Evolutionary conservation across 2,888 invertebrate species (phyloP).

Genomic region (Drosophila leonis): DNA sequence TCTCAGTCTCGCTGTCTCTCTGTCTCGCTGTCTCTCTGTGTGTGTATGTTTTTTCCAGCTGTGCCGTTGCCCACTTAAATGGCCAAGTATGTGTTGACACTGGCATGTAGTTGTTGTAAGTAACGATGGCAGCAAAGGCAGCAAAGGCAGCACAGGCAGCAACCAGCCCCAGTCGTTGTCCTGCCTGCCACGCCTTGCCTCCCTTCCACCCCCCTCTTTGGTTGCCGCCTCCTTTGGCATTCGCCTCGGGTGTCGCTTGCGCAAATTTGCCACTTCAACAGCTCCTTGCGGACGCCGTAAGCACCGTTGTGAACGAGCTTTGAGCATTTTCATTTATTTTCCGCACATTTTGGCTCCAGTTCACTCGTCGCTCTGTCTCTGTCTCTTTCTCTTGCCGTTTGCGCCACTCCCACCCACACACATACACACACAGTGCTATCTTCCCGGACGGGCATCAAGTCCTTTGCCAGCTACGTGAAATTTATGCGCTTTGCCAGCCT

Average conservation of each 20-base stretch:
- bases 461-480: slow-evolving; percentile 42
- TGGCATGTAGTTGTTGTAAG: slow-evolving; percentile 85
- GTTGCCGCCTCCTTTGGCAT: slow-evolving; percentile 24
- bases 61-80: slow-evolving; percentile 69
- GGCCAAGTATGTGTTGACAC: slow-evolving; percentile 85
- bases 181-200: slow-evolving; percentile 45
- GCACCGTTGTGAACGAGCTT: slow-evolving; percentile 85
- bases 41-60: slow-evolving; percentile 38
- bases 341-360: slow-evolving; percentile 72
- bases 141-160: slow-evolving; percentile 52
- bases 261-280: slow-evolving; percentile 85
- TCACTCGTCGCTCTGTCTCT: slow-evolving; percentile 35
- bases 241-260: slow-evolving; percentile 81
- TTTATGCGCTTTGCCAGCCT: slow-evolving; percentile 67
- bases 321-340: slow-evolving; percentile 85
- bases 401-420: slow-evolving; percentile 53
- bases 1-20: slow-evolving; percentile 4
- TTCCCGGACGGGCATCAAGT: slow-evolving; percentile 10
- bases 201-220: background rate
- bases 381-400: slow-evolving; percentile 19
- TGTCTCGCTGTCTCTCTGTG: slow-evolving; percentile 6
- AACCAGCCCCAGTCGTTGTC: slow-evolving; percentile 50
- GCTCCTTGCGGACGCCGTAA: slow-evolving; percentile 85
- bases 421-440: slow-evolving; percentile 38
- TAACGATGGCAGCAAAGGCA: slow-evolving; percentile 73